Conservation (phyloP, 2,797 vertebrate genomes). For the Heterohyrax brucei region DNA sequence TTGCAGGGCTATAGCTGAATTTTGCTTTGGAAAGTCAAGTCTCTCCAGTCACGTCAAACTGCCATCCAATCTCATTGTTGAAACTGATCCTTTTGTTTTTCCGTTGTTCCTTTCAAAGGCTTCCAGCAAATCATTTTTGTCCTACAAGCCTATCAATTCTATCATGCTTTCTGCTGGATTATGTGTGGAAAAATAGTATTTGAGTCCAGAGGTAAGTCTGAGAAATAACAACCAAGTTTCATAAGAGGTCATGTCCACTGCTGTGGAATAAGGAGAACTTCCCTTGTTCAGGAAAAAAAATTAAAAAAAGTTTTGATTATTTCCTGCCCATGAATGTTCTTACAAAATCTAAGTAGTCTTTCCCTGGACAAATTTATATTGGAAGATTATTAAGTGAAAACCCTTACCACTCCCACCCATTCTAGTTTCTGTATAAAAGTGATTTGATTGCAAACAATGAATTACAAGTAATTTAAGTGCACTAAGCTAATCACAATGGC, state of each 20-base stretch:
- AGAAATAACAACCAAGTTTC: constrained; percentile 64
- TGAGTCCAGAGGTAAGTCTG: constrained; percentile 51
- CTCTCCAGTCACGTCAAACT: constrained; percentile 18
- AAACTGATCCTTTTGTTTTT: constrained; percentile 46
- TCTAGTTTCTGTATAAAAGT: constrained; percentile 15
- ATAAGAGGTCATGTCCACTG: constrained; percentile 59
- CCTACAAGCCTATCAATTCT: constrained; percentile 16
- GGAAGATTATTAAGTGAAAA: not conserved
- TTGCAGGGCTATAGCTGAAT: not conserved
- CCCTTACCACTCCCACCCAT: not conserved
- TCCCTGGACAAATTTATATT: not conserved
- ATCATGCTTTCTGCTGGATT: not conserved
- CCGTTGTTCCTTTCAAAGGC: constrained; percentile 44
- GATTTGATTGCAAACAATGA: not conserved
- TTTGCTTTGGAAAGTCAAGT: not conserved
- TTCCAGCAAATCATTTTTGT: constrained; percentile 70
- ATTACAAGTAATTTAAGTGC: constrained; percentile 30
- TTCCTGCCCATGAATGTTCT: not conserved
- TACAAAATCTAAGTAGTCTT: not conserved
- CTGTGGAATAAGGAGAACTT: not conserved
- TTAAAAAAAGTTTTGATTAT: constrained; percentile 5
- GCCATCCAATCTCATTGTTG: constrained; percentile 37
- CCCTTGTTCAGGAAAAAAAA: not conserved
- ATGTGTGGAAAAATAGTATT: constrained; percentile 60
- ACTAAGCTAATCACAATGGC: not conserved